Base-by-base conservation (phyloP, 1,140 invertebrate species). In the Pemphigus obesinymphae region DNA sequence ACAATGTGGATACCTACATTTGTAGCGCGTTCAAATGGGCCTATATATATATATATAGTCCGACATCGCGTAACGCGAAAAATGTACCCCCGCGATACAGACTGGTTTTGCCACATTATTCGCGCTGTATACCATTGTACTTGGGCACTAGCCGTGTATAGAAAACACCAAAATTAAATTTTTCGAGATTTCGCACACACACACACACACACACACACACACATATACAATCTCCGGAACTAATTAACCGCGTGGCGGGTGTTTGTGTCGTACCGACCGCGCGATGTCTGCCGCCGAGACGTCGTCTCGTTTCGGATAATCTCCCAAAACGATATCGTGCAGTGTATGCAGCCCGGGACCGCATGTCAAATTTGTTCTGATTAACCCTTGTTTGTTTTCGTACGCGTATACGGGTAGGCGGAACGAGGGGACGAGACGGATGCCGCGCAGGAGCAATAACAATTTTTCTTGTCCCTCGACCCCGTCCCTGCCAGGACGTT, bases 361-460 rank as follows among this genome's bases (percentile, higher is more conserved):
- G 61, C 20, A 66, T 66, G 61, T 66, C 61, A 31, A 66, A 29
- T 37, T 66, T n/a, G 61, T 66, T 70, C 43, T 31, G 70, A 31
- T 73, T 50, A 50, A 73, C 43, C 70, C 70, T 73, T 50, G 70
- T 73, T 73, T 73, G 70, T 73, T 73, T 73, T 73, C 43, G 11
- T 70, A 43, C n/a, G 3, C 11, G n/a, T 40, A 2, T 3, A 17
- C 17, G 29, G 20, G 20, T 37, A 17, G 23, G 23, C 43, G 70
- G 11, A 17, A 31, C 43, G 26, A 10, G 29, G 26, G 7, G 23
- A 26, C 15, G 15, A 20, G 70, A 31, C 70, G 70, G 70, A 73
- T 50, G 70, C 58, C 58, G 29, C 29, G 11, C 13, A 0, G 29
- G 0, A 63, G 10, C 45, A 50, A 50, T 50, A 73, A 73, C 70